Percentiles rank a stretch among this genome's conserved stretches.
phyloP scores from a whole-genome alignment of 2,797 vertebrate species.

The Oreochromis grahami region DNA sequence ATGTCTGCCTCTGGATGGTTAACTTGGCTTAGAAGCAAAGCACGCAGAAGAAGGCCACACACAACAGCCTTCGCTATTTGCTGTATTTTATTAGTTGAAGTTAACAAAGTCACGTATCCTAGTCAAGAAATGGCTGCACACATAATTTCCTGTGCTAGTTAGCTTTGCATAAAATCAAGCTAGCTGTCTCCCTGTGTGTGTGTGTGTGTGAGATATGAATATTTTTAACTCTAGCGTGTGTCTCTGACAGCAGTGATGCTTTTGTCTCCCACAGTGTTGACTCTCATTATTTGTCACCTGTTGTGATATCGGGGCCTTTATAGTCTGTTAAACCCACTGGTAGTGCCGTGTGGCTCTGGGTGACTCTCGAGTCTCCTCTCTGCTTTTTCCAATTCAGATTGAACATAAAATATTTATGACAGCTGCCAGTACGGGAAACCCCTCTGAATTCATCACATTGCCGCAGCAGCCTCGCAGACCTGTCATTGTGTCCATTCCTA shows the following conservation, averaged over 20 bases:
- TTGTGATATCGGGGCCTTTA: background rate
- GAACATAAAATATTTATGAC: constrained; percentile 48
- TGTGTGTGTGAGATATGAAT: accelerated
- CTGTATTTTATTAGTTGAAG: background rate
- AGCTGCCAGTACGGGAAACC: constrained; percentile 34
- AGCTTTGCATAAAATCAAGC: background rate
- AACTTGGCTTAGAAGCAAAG: background rate
- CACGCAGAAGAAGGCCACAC: background rate
- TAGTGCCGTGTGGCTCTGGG: background rate
- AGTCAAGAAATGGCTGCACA: background rate
- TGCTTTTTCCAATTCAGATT: constrained; percentile 10
- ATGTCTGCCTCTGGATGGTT: background rate
- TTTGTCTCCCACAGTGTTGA: background rate
- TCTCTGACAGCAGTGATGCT: background rate
- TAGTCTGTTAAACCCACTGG: background rate
- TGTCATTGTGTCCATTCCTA: constrained; percentile 36
- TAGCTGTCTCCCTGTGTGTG: background rate
- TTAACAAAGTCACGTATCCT: background rate
- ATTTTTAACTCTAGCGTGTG: background rate
- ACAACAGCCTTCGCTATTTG: background rate
- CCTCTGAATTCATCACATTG: constrained; percentile 38
- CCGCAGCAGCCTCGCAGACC: constrained; percentile 28
- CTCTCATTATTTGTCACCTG: background rate
- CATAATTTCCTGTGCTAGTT: background rate
- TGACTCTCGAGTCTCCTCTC: constrained; percentile 9